phyloP scores from a whole-genome alignment of 2,113 vertebrate genomes.

The Aspidoscelis tigris region DNA sequence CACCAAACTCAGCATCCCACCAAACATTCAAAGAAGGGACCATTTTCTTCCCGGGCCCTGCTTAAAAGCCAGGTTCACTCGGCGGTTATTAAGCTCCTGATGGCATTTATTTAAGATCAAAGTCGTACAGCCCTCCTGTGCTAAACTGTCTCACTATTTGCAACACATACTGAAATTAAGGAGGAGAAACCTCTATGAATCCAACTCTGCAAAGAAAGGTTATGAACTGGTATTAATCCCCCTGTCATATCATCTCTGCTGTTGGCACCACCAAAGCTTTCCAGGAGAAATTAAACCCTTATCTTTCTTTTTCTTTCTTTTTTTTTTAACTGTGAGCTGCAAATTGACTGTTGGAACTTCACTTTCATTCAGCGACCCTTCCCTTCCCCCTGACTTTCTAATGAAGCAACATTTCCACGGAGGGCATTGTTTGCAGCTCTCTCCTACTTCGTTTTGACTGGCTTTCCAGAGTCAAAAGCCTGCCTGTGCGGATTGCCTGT shows the following conservation, averaged over 20 bases:
- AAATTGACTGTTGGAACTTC: constrained; percentile 4
- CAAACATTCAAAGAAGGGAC: no score
- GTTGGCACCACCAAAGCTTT: constrained; percentile 1
- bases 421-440: neutral
- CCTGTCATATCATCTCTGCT: no score
- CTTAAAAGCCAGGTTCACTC: neutral
- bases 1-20: no score
- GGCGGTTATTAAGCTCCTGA: no score
- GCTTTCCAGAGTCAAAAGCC: constrained; percentile 29
- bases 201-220: neutral
- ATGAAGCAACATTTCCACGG: constrained; percentile 1
- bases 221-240: neutral
- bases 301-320: neutral
- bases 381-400: neutral
- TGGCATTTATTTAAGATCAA: neutral
- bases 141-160: neutral
- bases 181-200: neutral
- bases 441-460: neutral
- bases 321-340: constrained; percentile 2
- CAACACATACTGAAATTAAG: neutral
- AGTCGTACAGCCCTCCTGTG: neutral
- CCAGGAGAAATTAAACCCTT: neutral
- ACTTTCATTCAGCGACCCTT: neutral
- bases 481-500: neutral
- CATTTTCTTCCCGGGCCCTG: no score